A percentile compares a stretch with the other conserved stretches of the same genome.
Conservation (phyloP, 2,888 invertebrate species). For the Margaritifera margaritifera region DNA sequence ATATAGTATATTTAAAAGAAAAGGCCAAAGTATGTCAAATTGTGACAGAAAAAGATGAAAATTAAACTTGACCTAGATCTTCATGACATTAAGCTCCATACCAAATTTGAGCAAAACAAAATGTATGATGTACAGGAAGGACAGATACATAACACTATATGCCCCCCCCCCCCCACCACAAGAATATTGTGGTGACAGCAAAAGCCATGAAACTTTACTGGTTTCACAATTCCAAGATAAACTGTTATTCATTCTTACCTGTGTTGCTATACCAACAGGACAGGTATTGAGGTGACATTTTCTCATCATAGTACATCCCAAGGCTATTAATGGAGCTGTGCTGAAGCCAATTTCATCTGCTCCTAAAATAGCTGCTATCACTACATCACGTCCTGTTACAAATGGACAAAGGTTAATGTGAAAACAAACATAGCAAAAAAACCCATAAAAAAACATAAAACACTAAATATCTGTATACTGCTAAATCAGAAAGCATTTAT, state of each 20-base stretch:
- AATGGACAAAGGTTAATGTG: too few species aligned
- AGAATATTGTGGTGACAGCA: not conserved
- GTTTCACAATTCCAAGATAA: not conserved
- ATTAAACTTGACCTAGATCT: too few species aligned
- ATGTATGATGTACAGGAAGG: too few species aligned
- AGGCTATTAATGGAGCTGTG: constrained; percentile 96
- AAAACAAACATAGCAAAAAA: too few species aligned
- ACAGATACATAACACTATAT: not conserved
- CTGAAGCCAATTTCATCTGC: constrained; percentile 99
- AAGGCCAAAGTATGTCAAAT: too few species aligned
- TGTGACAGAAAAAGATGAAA: too few species aligned
- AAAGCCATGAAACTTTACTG: not conserved
- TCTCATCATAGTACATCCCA: constrained; percentile 99
- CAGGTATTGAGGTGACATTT: constrained; percentile 99
- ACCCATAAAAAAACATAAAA: too few species aligned
- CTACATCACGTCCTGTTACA: constrained; percentile 87
- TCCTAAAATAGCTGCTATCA: constrained; percentile 94
- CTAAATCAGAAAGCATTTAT: too few species aligned
- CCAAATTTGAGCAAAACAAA: too few species aligned
- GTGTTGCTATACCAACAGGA: constrained; percentile 98
- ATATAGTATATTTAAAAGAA: too few species aligned
- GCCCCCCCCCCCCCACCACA: not conserved
- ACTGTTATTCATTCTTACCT: constrained; percentile 73
- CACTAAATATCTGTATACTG: too few species aligned
- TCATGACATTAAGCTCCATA: too few species aligned